These are phyloP conservation scores for Antigone vipio DNA, from an alignment of 2,113 vertebrate species.

Conservation along the genomic window DNA sequence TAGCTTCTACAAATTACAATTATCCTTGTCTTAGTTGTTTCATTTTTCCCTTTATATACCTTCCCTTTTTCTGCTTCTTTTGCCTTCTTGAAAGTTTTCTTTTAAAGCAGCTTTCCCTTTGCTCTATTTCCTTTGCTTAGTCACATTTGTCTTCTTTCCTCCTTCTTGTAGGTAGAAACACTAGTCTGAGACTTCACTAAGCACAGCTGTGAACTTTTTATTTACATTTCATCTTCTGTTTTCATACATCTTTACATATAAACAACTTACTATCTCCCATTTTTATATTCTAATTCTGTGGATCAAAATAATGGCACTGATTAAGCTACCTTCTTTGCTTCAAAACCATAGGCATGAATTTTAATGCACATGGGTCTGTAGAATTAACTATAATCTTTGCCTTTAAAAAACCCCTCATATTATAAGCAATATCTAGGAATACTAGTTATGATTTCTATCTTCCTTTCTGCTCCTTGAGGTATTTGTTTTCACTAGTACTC, in stretches of 20 bases:
- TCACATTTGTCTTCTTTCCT: neutral
- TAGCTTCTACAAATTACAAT: neutral
- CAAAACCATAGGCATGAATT: neutral
- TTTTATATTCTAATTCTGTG: neutral
- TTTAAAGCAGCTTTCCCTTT: neutral
- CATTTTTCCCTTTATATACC: rapidly evolving
- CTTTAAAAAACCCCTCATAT: neutral
- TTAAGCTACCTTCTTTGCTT: neutral
- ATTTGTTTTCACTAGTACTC: neutral
- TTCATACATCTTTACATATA: neutral
- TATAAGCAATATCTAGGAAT: neutral
- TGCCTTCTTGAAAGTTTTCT: neutral
- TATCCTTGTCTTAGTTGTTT: neutral
- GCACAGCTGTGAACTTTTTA: neutral
- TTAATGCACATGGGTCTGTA: neutral
- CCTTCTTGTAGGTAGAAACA: neutral
- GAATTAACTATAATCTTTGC: neutral
- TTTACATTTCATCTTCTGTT: neutral
- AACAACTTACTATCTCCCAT: neutral
- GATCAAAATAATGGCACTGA: neutral
- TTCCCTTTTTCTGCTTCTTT: neutral
- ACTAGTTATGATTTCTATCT: neutral
- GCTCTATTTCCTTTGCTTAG: neutral
- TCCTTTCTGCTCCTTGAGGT: neutral
- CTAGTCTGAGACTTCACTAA: neutral